Evolutionary conservation across 2,888 invertebrate species (phyloP).

Genomic region (Coenonympha glycerion): DNA sequence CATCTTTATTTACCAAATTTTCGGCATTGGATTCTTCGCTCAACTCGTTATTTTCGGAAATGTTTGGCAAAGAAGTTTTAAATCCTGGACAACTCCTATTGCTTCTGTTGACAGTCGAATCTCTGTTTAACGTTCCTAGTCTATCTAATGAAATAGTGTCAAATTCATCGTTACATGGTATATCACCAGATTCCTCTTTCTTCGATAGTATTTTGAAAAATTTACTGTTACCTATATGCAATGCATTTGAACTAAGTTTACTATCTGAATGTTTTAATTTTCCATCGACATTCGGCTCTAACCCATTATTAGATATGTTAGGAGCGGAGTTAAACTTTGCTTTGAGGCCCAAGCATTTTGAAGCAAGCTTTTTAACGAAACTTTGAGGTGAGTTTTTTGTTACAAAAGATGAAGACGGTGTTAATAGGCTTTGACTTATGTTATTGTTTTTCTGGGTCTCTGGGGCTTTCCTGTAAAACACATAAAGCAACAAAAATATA

Average conservation of each 20-base stretch:
- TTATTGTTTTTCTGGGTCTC: conserved; percentile 70
- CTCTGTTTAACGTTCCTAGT: conserved; percentile 61
- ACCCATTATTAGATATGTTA: conserved; percentile 62
- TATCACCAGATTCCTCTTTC: conserved; percentile 66
- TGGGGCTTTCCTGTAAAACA: conserved; percentile 72
- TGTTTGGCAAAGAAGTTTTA: conserved; percentile 67
- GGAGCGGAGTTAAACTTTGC: conserved; percentile 70
- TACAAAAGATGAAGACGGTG: conserved; percentile 65
- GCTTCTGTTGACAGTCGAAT: conserved; percentile 64
- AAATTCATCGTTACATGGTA: conserved; percentile 66
- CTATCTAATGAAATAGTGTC: conserved; percentile 69
- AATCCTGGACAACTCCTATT: conserved; percentile 70
- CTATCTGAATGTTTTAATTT: conserved; percentile 49
- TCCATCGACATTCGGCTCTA: conserved; percentile 54
- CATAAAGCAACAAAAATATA: conserved; percentile 44
- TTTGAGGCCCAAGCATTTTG: conserved; percentile 71
- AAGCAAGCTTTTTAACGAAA: conserved; percentile 74
- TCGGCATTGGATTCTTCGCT: conserved; percentile 55
- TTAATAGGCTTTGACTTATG: conserved; percentile 59
- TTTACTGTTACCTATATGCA: conserved; percentile 68
- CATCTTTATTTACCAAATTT: conserved; percentile 42
- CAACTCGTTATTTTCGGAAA: conserved; percentile 66
- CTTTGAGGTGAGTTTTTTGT: conserved; percentile 65
- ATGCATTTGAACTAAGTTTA: conserved; percentile 52
- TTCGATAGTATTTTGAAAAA: conserved; percentile 68